Evolutionary conservation across 2,113 vertebrate species (phyloP).

Genomic region (Ascaphus truei): DNA sequence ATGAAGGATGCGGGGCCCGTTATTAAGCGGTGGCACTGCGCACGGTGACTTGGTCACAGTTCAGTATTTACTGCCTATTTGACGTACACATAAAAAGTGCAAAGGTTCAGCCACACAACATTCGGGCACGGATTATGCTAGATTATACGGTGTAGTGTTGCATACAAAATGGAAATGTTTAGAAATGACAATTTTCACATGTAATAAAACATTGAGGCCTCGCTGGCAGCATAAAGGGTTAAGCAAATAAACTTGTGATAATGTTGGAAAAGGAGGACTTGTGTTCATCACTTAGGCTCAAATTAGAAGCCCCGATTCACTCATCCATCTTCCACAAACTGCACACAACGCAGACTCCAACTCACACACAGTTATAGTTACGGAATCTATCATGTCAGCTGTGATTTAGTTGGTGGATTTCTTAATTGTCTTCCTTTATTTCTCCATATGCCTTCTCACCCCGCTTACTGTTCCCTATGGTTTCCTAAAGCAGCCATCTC

Average conservation of each 20-base stretch:
- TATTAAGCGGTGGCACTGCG: no score
- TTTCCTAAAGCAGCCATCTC: conserved; percentile 9
- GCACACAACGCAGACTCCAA: conserved; percentile 22
- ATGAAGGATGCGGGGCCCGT: no score
- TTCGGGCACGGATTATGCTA: no score
- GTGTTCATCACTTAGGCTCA: conserved; percentile 29
- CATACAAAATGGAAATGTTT: no score
- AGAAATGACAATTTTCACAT: no score
- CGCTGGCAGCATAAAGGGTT: background rate
- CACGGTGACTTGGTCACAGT: no score
- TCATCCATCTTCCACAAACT: conserved; percentile 24
- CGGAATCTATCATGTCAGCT: conserved; percentile 23
- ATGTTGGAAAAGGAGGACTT: background rate
- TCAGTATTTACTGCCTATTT: no score
- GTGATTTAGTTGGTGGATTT: conserved; percentile 29
- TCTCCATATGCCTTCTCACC: conserved; percentile 23
- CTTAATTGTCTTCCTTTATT: conserved; percentile 28
- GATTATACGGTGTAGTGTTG: no score
- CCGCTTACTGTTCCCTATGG: background rate
- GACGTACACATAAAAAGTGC: no score
- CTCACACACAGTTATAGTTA: conserved; percentile 23
- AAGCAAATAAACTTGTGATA: background rate
- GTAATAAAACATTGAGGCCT: background rate
- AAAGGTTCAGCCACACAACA: no score
- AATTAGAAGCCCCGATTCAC: conserved; percentile 21